These are phyloP conservation scores for Mantis religiosa DNA, from an alignment of 2,888 invertebrate genomes.

Conservation along the genomic window DNA sequence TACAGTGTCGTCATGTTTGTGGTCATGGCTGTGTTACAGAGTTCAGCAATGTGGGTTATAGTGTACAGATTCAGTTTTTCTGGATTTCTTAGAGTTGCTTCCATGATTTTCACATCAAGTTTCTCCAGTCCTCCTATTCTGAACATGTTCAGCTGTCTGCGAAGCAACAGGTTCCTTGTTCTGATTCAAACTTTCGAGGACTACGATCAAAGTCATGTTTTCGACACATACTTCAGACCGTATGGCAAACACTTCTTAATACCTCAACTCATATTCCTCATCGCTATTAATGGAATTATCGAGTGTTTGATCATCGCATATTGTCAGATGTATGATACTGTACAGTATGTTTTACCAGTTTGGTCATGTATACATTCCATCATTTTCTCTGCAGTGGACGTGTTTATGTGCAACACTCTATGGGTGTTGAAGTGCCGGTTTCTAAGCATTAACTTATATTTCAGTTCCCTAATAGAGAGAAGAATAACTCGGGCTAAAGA, in stretches of 20 bases:
- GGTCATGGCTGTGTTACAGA: neutral
- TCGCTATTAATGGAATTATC: neutral
- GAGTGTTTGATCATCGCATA: neutral
- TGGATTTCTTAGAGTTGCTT: neutral
- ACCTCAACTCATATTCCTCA: neutral
- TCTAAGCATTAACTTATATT: neutral
- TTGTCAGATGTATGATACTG: neutral
- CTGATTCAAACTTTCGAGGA: neutral
- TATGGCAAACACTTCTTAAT: neutral
- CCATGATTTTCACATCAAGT: neutral
- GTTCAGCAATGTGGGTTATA: neutral
- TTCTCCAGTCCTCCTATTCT: neutral
- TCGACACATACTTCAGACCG: neutral
- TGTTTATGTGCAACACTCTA: neutral
- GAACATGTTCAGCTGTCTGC: neutral
- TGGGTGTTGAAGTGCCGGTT: neutral
- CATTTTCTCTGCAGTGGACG: neutral
- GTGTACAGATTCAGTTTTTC: neutral
- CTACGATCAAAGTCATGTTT: neutral
- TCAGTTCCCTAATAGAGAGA: neutral
- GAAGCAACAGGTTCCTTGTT: neutral
- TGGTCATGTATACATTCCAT: neutral
- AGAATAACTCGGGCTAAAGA: neutral
- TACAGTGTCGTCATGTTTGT: neutral
- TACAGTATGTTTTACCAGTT: neutral